phyloP scores from a whole-genome alignment of 1,140 invertebrate species.

The Papilio dardanus region DNA sequence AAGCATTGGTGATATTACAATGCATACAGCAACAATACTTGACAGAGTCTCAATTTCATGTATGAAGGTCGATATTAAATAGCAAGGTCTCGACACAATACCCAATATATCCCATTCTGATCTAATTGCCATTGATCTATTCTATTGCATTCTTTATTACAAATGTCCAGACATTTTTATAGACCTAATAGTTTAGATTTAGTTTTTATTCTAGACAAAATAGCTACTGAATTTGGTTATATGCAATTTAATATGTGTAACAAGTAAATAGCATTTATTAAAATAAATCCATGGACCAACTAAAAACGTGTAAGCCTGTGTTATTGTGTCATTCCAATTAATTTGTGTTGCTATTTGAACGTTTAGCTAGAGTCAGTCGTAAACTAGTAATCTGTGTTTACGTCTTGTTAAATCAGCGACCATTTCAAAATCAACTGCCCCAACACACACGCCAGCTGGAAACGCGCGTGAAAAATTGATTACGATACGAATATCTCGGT shows the following conservation, averaged over 20 bases:
- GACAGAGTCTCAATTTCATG: not conserved
- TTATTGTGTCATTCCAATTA: slow-evolving; percentile 25
- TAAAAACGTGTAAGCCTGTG: not conserved
- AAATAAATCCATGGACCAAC: no score
- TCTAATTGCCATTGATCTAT: slow-evolving; percentile 21
- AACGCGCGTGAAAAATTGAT: slow-evolving; percentile 61
- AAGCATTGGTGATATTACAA: slow-evolving; percentile 21
- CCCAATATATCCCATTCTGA: slow-evolving; percentile 31
- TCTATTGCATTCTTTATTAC: not conserved
- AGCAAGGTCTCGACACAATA: slow-evolving; percentile 35
- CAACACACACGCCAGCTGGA: slow-evolving; percentile 48
- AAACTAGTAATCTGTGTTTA: slow-evolving; percentile 65
- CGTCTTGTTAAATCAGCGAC: slow-evolving; percentile 65
- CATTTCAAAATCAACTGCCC: slow-evolving; percentile 67
- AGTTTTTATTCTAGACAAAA: not conserved
- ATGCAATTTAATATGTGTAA: not conserved
- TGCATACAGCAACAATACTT: not conserved
- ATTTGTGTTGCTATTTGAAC: slow-evolving; percentile 32
- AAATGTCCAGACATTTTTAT: not conserved
- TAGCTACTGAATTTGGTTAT: no score
- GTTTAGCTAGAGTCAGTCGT: slow-evolving; percentile 39
- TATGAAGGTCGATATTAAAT: slow-evolving; percentile 27
- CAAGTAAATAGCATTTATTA: no score
- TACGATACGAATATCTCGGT: slow-evolving; percentile 53
- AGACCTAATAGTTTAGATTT: not conserved